These are phyloP conservation scores for Laspeyria flexula DNA, from an alignment of 2,888 invertebrate genomes.

Conservation along the genomic window DNA sequence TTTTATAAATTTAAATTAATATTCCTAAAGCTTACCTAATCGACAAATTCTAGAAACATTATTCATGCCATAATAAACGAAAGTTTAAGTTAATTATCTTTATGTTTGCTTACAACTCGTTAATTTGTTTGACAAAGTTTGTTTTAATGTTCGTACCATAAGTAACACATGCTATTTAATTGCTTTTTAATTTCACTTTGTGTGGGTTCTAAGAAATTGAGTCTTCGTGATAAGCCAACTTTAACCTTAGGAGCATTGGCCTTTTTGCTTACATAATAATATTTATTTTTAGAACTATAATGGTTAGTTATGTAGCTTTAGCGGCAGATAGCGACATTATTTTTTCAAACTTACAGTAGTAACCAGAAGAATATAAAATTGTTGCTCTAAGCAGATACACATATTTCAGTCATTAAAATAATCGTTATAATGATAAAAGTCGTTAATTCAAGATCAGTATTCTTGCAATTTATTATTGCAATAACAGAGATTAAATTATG, in stretches of 20 bases:
- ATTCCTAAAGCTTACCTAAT: no score
- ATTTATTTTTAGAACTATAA: neutral
- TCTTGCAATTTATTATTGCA: no score
- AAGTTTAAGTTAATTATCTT: no score
- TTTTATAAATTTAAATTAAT: no score
- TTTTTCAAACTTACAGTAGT: no score
- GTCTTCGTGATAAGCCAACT: neutral
- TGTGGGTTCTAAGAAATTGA: neutral
- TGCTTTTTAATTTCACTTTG: neutral
- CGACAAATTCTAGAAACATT: no score
- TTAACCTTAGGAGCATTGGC: neutral
- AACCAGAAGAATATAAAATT: no score
- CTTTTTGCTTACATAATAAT: neutral
- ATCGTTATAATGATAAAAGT: no score
- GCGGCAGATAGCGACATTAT: no score
- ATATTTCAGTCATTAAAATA: neutral
- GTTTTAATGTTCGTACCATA: neutral
- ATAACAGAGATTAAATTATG: no score
- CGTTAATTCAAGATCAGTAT: no score
- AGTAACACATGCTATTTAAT: neutral
- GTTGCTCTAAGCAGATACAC: neutral
- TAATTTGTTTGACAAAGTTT: conserved; percentile 7
- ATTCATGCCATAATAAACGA: no score
- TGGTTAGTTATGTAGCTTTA: neutral
- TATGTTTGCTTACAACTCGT: neutral